A percentile compares a stretch with the other conserved stretches of the same genome.
These are phyloP conservation scores for Chloroceryle inda DNA, from an alignment of 2,797 vertebrate species.

Conservation along the genomic window DNA sequence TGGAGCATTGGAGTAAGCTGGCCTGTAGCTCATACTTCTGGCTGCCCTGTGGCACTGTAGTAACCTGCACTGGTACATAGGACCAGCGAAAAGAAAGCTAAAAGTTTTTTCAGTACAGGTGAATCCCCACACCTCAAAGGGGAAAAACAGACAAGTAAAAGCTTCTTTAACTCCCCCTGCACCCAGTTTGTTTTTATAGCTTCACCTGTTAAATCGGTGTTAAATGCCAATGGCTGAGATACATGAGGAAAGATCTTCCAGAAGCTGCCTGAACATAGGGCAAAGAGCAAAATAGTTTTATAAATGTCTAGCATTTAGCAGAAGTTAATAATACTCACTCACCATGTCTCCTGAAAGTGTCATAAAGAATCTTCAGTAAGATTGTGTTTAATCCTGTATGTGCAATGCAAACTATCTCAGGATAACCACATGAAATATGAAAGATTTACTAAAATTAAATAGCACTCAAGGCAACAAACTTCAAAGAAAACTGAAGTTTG, in stretches of 20 bases:
- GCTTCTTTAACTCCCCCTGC: background rate
- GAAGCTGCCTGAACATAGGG: background rate
- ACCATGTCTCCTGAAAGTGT: background rate
- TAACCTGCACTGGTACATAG: background rate
- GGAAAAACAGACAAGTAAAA: background rate
- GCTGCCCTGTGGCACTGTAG: background rate
- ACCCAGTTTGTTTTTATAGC: background rate
- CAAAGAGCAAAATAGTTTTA: background rate
- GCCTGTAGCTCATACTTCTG: background rate
- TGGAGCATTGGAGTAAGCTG: background rate
- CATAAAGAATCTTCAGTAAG: background rate
- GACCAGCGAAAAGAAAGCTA: background rate
- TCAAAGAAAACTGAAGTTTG: background rate
- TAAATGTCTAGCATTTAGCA: background rate
- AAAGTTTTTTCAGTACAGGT: background rate
- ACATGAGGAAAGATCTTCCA: background rate
- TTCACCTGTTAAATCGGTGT: background rate
- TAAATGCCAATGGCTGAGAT: background rate
- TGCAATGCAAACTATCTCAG: background rate
- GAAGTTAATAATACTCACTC: background rate
- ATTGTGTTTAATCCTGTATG: background rate
- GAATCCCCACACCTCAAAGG: background rate
- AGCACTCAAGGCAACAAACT: background rate
- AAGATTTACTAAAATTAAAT: background rate
- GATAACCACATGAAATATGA: background rate